phyloP scores from a whole-genome alignment of 2,888 invertebrate genomes.

The Pediacus dermestoides region DNA sequence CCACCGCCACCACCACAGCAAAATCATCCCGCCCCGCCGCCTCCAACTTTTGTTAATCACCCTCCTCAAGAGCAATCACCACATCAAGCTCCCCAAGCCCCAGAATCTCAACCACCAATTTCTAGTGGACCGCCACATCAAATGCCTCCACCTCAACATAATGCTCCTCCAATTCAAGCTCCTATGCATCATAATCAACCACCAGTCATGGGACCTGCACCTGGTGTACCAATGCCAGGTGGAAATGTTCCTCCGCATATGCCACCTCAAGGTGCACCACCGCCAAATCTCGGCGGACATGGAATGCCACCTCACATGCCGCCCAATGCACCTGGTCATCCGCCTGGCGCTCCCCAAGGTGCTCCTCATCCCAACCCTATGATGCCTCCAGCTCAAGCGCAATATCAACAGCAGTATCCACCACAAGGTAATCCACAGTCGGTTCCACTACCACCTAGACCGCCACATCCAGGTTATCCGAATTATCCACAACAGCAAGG shows the following conservation, averaged over 20 bases:
- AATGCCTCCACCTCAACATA: slow-evolving; percentile 22
- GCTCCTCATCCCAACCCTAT: slow-evolving; percentile 40
- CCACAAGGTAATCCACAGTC: slow-evolving; percentile 48
- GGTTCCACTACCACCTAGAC: slow-evolving; percentile 54
- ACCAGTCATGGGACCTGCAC: slow-evolving; percentile 13
- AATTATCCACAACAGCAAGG: slow-evolving; percentile 42
- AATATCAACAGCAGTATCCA: slow-evolving; percentile 37
- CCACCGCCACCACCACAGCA: slow-evolving; percentile 19
- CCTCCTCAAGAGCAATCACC: too few species aligned
- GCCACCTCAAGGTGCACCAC: slow-evolving; percentile 20
- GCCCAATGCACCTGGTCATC: slow-evolving; percentile 12
- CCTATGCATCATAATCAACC: slow-evolving; percentile 3
- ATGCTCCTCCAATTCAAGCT: slow-evolving; percentile 22
- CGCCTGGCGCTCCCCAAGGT: slow-evolving; percentile 17
- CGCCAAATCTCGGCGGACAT: slow-evolving; percentile 12
- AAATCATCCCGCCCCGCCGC: slow-evolving; percentile 19
- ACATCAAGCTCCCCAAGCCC: slow-evolving; percentile 24
- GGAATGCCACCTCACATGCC: slow-evolving; percentile 17
- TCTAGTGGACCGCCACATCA: slow-evolving; percentile 17
- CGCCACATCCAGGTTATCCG: slow-evolving; percentile 53
- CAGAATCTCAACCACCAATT: slow-evolving; percentile 20
- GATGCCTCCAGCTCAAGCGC: slow-evolving; percentile 50
- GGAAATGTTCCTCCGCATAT: slow-evolving; percentile 24
- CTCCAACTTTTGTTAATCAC: slow-evolving; percentile 22
- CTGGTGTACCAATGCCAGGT: too few species aligned